phyloP scores from a whole-genome alignment of 2,888 invertebrate genomes.

The Acleris laterana region DNA sequence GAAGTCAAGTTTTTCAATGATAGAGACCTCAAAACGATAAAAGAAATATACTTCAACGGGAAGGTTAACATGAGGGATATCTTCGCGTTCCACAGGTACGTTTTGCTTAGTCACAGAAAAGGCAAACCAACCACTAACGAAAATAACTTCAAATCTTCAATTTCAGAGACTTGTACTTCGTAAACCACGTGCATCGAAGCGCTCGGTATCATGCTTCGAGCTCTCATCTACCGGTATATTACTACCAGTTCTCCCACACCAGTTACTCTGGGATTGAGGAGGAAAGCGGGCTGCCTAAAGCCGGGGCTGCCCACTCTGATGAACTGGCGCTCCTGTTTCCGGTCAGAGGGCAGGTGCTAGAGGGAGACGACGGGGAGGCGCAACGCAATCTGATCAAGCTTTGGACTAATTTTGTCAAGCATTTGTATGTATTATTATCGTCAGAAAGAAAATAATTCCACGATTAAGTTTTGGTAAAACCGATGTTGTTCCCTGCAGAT shows the following conservation, averaged over 20 bases:
- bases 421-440: constrained; percentile 58
- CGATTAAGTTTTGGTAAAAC: too few species aligned
- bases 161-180: constrained; percentile 70
- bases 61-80: constrained; percentile 56
- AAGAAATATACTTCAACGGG: constrained; percentile 64
- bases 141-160: background rate
- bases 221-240: constrained; percentile 56
- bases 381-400: constrained; percentile 58
- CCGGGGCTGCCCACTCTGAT: constrained; percentile 73
- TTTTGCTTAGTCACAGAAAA: background rate
- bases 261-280: constrained; percentile 59
- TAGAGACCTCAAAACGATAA: constrained; percentile 57
- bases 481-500: too few species aligned
- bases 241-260: constrained; percentile 69
- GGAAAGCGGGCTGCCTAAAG: constrained; percentile 57
- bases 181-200: constrained; percentile 66
- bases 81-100: constrained; percentile 67
- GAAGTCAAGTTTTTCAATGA: constrained; percentile 62
- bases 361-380: constrained; percentile 60
- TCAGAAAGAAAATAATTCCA: background rate
- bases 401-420: constrained; percentile 74
- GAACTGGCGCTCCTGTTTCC: constrained; percentile 71
- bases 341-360: constrained; percentile 47
- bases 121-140: background rate
- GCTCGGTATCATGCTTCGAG: constrained; percentile 57